Evolutionary conservation across 2,888 invertebrate genomes (phyloP), one percentile per base, ranked within the genome.

Genomic region (Pachydiplax longipennis): DNA sequence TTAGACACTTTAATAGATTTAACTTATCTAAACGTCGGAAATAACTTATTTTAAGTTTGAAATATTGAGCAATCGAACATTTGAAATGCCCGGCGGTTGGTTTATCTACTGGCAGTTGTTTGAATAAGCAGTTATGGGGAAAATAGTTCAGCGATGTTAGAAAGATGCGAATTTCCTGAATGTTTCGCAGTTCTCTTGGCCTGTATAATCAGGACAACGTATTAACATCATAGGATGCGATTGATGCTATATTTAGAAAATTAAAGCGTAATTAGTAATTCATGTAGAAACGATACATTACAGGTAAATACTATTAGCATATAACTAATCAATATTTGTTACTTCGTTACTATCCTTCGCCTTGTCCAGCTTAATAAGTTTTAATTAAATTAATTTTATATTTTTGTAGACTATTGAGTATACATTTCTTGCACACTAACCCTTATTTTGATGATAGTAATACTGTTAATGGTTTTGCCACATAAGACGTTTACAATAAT

Each of bases 241-340:
- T 4, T 65, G 15, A 40, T 61, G 58, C 10, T n/a, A 35, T 35
- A 87, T 2, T 61, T 10, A 65, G 37, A 40, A 37, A 40, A 65
- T 87, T 65, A 48, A 87, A 10, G 37, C 73, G 61, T n/a, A 58
- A 61, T 48, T 61, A 61, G 37, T 35, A n/a, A 65, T 22, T 87
- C 61, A 37, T 35, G 22, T 61, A n/a, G n/a, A 22, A 37, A 18
- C 61, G 10, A 61, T 87, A 31, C 22, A 65, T 40, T 87, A 87
- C 61, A 87, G 87, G 87, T 87, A 87, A 87, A 87, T 61, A 61
- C 37, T 22, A 61, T 87, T 87, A 58, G 37, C 61, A 40, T 87
- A 87, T 61, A 87, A 87, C 58, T 87, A 87, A 87, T 87, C 87
- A 87, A 87, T 87, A 87, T 87, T 87, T 61, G 61, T 61, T 37